Conservation (phyloP, 2,797 vertebrate species). For the Eurystomus glaucurus region DNA sequence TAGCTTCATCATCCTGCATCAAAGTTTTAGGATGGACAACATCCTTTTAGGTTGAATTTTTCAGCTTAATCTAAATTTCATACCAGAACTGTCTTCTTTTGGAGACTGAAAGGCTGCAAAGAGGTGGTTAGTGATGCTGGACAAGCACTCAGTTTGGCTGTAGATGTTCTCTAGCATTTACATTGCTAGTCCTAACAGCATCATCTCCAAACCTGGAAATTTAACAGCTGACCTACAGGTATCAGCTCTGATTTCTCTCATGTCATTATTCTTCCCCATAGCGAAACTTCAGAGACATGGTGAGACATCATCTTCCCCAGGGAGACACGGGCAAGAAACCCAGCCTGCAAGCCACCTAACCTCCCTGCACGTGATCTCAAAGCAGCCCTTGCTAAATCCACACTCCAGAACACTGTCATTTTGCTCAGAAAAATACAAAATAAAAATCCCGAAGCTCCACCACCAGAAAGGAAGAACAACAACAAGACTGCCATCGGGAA, state of each 20-base stretch:
- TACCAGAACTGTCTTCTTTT: not conserved
- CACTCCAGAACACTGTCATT: not conserved
- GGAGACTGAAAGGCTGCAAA: not conserved
- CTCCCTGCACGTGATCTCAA: not conserved
- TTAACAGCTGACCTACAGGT: not conserved
- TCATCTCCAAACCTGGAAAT: not conserved
- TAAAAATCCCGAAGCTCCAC: not conserved
- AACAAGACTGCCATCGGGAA: not conserved
- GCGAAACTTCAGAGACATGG: not conserved
- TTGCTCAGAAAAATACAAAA: not conserved
- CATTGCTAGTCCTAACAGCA: not conserved
- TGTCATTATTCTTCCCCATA: not conserved
- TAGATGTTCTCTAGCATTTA: not conserved
- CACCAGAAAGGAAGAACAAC: not conserved
- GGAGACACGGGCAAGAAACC: not conserved
- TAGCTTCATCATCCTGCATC: not conserved
- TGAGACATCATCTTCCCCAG: not conserved
- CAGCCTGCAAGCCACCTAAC: not conserved
- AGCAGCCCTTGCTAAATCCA: not conserved
- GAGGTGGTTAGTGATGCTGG: accelerated
- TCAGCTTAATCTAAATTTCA: not conserved
- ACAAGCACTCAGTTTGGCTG: not conserved
- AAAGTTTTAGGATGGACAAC: not conserved
- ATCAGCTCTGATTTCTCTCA: not conserved
- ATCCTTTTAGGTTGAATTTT: not conserved